These are phyloP conservation scores for Scleropages formosus DNA, from an alignment of 2,797 vertebrate species.

Conservation along the genomic window DNA sequence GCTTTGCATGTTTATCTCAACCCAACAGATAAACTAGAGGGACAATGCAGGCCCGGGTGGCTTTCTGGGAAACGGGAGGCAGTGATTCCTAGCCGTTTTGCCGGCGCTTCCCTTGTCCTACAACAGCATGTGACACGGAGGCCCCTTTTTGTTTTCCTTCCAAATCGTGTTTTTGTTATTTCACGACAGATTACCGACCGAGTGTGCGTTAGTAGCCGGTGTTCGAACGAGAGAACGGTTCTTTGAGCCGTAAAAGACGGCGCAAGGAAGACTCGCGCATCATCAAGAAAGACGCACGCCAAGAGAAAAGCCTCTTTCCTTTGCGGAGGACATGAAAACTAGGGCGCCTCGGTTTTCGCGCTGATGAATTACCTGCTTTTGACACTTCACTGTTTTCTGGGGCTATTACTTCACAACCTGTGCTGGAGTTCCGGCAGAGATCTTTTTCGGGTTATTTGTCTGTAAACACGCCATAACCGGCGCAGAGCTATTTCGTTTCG, in stretches of 20 bases:
- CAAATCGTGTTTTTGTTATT: not conserved
- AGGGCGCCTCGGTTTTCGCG: not conserved
- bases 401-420: not conserved
- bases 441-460: conserved; percentile 21
- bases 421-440: not conserved
- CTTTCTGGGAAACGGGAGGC: too few species aligned
- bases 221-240: not conserved
- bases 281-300: not conserved
- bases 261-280: not conserved
- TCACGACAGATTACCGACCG: not conserved
- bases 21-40: too few species aligned
- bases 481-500: not conserved
- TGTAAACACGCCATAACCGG: conserved; percentile 15
- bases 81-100: too few species aligned
- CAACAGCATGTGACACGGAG: too few species aligned
- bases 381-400: not conserved
- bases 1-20: too few species aligned
- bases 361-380: not conserved
- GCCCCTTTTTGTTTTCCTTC: not conserved
- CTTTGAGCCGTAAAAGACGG: not conserved
- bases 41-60: too few species aligned
- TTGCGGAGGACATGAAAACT: not conserved
- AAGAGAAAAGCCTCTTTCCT: not conserved
- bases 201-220: not conserved
- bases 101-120: too few species aligned